phyloP scores from a whole-genome alignment of 2,797 vertebrate genomes.

The Melanotaenia maccullochi region DNA sequence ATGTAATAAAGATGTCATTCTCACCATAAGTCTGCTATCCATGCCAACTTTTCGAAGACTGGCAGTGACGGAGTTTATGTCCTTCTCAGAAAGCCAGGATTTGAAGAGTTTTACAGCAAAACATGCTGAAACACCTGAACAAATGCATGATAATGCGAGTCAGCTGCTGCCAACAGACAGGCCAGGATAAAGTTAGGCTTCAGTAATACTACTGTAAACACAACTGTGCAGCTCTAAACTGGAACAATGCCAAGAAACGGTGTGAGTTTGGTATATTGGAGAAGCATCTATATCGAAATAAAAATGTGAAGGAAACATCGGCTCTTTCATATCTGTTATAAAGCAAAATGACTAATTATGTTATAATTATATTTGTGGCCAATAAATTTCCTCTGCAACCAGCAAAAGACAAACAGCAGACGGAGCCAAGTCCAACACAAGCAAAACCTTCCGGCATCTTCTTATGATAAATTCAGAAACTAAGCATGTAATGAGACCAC shows the following conservation, averaged over 20 bases:
- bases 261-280: conserved; percentile 3
- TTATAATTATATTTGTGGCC: too few species aligned
- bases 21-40: conserved; percentile 96
- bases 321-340: neutral
- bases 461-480: conserved; percentile 3
- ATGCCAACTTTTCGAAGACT: conserved; percentile 96
- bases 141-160: conserved; percentile 59
- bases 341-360: neutral
- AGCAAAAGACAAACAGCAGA: neutral
- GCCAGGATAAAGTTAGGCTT: conserved; percentile 57
- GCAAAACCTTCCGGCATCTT: conserved; percentile 6
- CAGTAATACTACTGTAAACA: conserved; percentile 53
- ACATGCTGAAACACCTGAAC: conserved; percentile 92
- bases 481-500: neutral
- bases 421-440: neutral
- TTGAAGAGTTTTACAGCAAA: conserved; percentile 98
- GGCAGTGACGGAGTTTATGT: conserved; percentile 93
- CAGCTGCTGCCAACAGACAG: conserved; percentile 67
- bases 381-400: neutral
- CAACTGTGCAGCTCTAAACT: conserved; percentile 37
- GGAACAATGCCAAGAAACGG: conserved; percentile 16
- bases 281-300: neutral
- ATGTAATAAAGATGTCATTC: conserved; percentile 20
- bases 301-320: neutral
- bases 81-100: conserved; percentile 97